Percentiles rank a stretch among this genome's conserved stretches.
Evolutionary conservation across 1,140 invertebrate genomes (phyloP).

Genomic region (Zeugodacus cucurbitae): DNA sequence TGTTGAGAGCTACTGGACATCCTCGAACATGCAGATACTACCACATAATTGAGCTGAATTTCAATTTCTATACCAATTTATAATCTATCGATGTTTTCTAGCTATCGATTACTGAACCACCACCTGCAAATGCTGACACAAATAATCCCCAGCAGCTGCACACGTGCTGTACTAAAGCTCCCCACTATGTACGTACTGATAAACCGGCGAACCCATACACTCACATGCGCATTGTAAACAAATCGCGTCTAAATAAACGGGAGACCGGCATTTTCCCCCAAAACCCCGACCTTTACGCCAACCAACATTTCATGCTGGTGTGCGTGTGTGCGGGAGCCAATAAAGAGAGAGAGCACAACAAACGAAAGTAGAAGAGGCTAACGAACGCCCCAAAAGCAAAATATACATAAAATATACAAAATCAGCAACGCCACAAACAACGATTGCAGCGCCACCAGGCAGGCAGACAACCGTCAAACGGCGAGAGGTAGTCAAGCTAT

Average conservation of each 20-base stretch:
- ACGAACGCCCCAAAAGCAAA: neutral
- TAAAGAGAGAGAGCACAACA: neutral
- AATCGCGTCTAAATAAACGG: neutral
- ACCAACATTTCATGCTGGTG: neutral
- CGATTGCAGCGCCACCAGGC: slow-evolving; percentile 36
- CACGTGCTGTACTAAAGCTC: neutral
- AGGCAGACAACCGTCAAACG: slow-evolving; percentile 20
- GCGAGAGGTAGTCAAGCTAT: neutral
- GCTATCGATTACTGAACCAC: neutral
- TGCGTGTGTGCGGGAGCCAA: neutral
- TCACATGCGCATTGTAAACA: slow-evolving; percentile 15
- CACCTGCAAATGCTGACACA: neutral
- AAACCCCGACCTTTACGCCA: neutral
- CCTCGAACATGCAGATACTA: too few relatives aligned
- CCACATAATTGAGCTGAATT: too few relatives aligned
- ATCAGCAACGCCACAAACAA: neutral
- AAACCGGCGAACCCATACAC: slow-evolving; percentile 2
- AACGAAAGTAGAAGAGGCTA: neutral
- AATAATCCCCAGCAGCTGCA: neutral
- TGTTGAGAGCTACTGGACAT: too few relatives aligned
- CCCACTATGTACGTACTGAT: too few relatives aligned
- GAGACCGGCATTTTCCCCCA: neutral
- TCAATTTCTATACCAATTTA: too few relatives aligned
- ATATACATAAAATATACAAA: neutral
- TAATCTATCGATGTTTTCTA: neutral